Percentiles rank a stretch among this genome's conserved stretches.
These are phyloP conservation scores for Pherbina coryleti DNA, from an alignment of 2,888 invertebrate genomes.

Conservation along the genomic window DNA sequence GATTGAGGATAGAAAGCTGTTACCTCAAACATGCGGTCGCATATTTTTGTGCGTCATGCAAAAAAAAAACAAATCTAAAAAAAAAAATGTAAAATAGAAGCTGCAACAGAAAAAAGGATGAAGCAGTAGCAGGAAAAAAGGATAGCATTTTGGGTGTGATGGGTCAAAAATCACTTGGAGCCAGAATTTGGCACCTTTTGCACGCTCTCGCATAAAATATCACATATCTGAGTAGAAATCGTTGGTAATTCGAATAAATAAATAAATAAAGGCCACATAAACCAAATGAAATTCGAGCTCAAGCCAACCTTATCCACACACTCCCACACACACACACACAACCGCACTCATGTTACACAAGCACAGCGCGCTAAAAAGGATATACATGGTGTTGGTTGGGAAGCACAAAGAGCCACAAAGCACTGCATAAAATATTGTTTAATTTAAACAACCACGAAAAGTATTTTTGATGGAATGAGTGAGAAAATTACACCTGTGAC, in stretches of 20 bases:
- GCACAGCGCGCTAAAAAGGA: background rate
- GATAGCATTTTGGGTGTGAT: background rate
- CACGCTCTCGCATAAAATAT: constrained; percentile 17
- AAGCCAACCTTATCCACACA: background rate
- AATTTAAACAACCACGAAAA: constrained; percentile 17
- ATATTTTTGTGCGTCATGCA: background rate
- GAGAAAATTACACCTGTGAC: constrained; percentile 11
- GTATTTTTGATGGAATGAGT: background rate
- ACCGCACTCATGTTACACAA: background rate
- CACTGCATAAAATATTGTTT: constrained; percentile 26
- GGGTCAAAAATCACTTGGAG: constrained; percentile 19
- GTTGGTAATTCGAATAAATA: constrained; percentile 3
- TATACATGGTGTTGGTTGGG: background rate
- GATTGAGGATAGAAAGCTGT: background rate
- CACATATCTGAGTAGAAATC: constrained; percentile 17
- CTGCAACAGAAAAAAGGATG: background rate
- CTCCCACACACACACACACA: background rate
- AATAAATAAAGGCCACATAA: constrained; percentile 21
- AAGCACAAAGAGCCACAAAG: background rate
- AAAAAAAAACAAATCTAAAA: no score
- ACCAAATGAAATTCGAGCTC: background rate
- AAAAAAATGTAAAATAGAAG: background rate
- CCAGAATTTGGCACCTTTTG: constrained; percentile 24
- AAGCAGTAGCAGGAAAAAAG: background rate
- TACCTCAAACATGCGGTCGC: constrained; percentile 30